Percentiles rank a stretch among this genome's conserved stretches.
phyloP scores from a whole-genome alignment of 2,113 vertebrate species.

The Scophthalmus maximus region DNA sequence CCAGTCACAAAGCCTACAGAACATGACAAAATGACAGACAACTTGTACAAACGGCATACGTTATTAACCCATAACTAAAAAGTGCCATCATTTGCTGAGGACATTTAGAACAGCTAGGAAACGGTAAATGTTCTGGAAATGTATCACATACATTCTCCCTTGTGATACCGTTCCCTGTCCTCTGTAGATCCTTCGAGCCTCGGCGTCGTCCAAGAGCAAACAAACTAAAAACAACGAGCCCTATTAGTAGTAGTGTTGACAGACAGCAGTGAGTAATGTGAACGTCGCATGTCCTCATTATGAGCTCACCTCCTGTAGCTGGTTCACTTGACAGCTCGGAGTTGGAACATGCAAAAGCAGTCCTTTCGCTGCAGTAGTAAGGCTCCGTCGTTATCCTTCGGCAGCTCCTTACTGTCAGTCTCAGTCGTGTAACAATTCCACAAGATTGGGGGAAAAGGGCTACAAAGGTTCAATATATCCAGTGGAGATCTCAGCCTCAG shows the following conservation, averaged over 20 bases:
- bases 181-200: neutral
- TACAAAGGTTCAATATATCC: neutral
- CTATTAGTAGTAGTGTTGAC: conserved; percentile 35
- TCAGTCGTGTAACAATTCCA: neutral
- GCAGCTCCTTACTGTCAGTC: conserved; percentile 18
- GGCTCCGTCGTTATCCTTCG: conserved; percentile 11
- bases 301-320: conserved; percentile 28
- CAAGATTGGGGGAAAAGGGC: neutral
- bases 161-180: neutral
- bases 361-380: conserved; percentile 2
- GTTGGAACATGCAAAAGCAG: conserved; percentile 41
- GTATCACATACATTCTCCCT: neutral
- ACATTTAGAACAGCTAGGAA: neutral
- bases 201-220: conserved; percentile 26
- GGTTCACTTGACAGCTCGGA: conserved; percentile 32
- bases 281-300: conserved; percentile 46
- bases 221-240: conserved; percentile 10
- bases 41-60: neutral
- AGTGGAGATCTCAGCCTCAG: neutral
- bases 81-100: neutral
- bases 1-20: neutral
- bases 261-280: conserved; percentile 45
- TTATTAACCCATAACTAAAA: neutral
- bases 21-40: neutral
- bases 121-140: neutral